Evolutionary conservation across 2,888 invertebrate species (phyloP), one percentile per base, ranked within the genome.

Genomic region (Acanthosepion lycidas): DNA sequence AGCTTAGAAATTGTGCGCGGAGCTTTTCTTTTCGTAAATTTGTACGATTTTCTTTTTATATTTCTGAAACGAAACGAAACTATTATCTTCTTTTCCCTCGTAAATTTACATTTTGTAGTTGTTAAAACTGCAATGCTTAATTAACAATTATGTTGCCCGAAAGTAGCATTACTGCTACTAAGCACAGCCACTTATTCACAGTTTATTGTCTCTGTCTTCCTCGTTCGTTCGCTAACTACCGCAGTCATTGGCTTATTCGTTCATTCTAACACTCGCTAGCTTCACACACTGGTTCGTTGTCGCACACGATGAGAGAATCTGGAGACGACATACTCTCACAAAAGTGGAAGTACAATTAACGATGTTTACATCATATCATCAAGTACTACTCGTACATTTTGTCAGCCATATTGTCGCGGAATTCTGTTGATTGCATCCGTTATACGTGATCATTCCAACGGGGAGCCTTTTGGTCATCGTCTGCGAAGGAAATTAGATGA

Each of bases 361-460:
- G n/a, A 78, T 78, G 78, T 78, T 78, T 78, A 78, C 78, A n/a
- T 78, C 78, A 33, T 78, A 78, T 78, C n/a, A 78, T 78, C 78
- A 78, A 78, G 78, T 78, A 12, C 78, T 78, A 78, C 78, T 78
- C 15, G 78, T 78, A 33, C 4, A 33, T 78, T 33, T 78, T 18
- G n/a, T 78, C 78, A 78, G 78, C 78, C 78, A 78, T 78, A 33
- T 78, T 78, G 78, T 78, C 78, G 78, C 78, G 78, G 15, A n/a
- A 33, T 78, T n/a, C 78, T 78, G 78, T 78, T 78, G 78, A 78
- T 78, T 78, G 78, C 18, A 78, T 78, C 78, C 78, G 78, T 78
- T 78, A n/a, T 78, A 78, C 78, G 78, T 78, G 78, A 78, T 78
- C 9, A 78, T 78, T 78, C 78, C 78, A 33, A 78, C 78, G 78